These are phyloP conservation scores for Sarcophaga variegata DNA, from an alignment of 2,888 invertebrate genomes.

Conservation along the genomic window DNA sequence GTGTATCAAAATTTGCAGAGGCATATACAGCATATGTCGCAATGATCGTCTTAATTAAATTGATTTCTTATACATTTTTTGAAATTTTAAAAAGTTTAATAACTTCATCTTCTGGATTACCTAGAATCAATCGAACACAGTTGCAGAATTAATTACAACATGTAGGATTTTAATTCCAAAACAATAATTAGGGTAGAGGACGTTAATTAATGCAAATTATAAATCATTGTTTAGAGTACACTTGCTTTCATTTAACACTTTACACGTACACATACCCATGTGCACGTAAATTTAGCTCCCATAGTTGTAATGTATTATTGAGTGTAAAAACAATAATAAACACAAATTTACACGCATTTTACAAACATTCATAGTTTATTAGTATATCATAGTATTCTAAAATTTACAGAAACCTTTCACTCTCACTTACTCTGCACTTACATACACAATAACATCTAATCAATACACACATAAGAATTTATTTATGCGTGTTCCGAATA, in stretches of 20 bases:
- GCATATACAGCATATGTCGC: no score
- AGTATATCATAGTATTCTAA: no score
- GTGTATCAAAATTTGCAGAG: no score
- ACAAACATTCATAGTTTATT: background rate
- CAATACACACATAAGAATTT: no score
- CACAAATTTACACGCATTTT: background rate
- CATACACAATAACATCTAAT: no score
- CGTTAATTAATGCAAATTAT: conserved; percentile 69
- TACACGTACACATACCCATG: conserved; percentile 1
- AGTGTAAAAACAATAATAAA: background rate
- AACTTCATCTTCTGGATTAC: background rate
- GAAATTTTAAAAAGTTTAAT: no score
- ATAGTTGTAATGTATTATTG: no score
- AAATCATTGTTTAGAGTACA: conserved; percentile 2
- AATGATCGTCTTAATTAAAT: no score
- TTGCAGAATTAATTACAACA: conserved; percentile 61
- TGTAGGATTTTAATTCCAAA: conserved; percentile 42
- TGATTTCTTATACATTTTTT: no score
- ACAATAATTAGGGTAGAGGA: conserved; percentile 66
- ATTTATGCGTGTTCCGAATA: no score
- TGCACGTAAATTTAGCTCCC: background rate
- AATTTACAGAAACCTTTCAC: background rate
- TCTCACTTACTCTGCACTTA: no score
- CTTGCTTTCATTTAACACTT: background rate
- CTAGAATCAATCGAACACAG: conserved; percentile 43